Conservation (phyloP, 2,888 invertebrate genomes). For the Stenurella melanura region DNA sequence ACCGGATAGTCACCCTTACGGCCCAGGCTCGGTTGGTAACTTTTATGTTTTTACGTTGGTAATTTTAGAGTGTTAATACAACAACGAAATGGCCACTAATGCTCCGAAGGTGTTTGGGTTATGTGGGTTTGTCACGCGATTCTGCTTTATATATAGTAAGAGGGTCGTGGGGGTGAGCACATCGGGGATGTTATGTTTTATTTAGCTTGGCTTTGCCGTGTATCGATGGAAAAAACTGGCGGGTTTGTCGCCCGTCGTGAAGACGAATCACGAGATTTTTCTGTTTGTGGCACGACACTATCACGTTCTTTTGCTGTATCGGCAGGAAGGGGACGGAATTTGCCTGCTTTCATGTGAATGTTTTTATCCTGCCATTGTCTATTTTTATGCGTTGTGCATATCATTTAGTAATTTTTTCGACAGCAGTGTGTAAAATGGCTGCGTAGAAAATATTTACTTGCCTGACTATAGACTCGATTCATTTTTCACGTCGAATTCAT, state of each 20-base stretch:
- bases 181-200: constrained; percentile 57
- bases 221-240: constrained; percentile 53
- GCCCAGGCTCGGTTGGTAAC: constrained; percentile 45
- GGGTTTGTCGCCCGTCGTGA: constrained; percentile 10
- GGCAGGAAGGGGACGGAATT: background rate
- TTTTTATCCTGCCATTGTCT: background rate
- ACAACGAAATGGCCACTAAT: constrained; percentile 73
- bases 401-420: no score
- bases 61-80: constrained; percentile 67
- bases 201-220: constrained; percentile 54
- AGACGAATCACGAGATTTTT: constrained; percentile 9
- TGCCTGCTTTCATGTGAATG: background rate
- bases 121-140: constrained; percentile 71
- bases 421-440: no score
- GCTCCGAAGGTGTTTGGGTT: constrained; percentile 72
- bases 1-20: constrained; percentile 57
- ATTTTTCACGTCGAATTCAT: no score
- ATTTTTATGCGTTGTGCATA: background rate
- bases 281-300: background rate
- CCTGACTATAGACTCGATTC: no score
- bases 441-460: no score
- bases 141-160: constrained; percentile 55
- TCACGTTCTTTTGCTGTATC: background rate
- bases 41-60: constrained; percentile 57
- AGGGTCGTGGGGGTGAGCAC: constrained; percentile 37